These are phyloP conservation scores for Mellilla xanthometata DNA, from an alignment of 2,888 invertebrate genomes.

Conservation along the genomic window DNA sequence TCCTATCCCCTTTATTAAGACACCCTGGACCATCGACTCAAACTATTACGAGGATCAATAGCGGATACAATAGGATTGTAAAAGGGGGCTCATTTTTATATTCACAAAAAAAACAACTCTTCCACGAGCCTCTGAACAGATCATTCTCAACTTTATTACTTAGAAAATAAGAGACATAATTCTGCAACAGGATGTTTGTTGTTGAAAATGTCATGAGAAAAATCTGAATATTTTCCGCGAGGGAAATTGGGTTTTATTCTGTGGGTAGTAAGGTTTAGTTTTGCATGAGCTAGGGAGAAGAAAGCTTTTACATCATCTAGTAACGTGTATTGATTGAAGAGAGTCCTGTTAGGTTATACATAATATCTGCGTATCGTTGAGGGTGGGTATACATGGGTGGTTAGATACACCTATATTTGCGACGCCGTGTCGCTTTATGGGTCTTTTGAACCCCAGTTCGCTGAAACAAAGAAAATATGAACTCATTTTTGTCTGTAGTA, in stretches of 20 bases:
- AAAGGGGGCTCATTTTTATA: constrained; percentile 82
- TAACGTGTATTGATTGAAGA: constrained; percentile 81
- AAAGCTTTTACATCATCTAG: constrained; percentile 78
- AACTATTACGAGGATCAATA: constrained; percentile 81
- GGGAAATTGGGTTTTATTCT: constrained; percentile 41
- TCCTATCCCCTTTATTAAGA: constrained; percentile 71
- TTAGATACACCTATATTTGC: constrained; percentile 48
- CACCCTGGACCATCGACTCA: constrained; percentile 67
- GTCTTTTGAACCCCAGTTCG: constrained; percentile 36
- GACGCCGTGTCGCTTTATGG: constrained; percentile 41
- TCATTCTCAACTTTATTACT: constrained; percentile 44
- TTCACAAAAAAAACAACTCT: constrained; percentile 80
- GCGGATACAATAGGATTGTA: constrained; percentile 79
- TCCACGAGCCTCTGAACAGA: constrained; percentile 53
- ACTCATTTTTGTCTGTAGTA: too few species aligned
- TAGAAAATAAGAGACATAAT: constrained; percentile 58
- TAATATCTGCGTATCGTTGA: constrained; percentile 74
- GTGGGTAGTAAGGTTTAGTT: constrained; percentile 42
- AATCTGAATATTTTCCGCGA: constrained; percentile 37
- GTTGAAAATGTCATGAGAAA: constrained; percentile 64
- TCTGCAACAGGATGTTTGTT: constrained; percentile 59
- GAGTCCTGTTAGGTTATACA: constrained; percentile 80
- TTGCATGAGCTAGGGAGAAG: constrained; percentile 42
- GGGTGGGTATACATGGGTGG: constrained; percentile 61
- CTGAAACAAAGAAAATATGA: constrained; percentile 24